Conservation (phyloP, 2,888 invertebrate species). For the Chironomus riparius region DNA sequence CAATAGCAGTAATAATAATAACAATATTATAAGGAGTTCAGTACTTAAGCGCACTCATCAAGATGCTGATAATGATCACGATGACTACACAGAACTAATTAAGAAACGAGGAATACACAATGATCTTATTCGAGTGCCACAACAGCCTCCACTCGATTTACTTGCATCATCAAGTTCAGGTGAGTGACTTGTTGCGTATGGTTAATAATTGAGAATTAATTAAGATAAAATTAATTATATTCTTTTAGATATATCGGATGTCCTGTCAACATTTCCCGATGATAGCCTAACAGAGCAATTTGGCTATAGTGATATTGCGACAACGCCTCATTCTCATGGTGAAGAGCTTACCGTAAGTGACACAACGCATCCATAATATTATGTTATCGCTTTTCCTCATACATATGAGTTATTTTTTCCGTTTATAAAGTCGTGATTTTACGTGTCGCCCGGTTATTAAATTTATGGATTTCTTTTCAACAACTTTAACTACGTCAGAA, state of each 20-base stretch:
- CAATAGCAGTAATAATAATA: neutral
- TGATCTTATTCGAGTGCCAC: neutral
- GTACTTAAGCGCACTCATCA: slow-evolving; percentile 18
- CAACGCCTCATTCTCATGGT: neutral
- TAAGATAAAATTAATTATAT: neutral
- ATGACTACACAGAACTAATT: slow-evolving; percentile 5
- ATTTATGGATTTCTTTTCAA: neutral
- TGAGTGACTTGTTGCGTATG: neutral
- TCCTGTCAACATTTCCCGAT: slow-evolving; percentile 1
- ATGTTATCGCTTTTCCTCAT: too few relatives aligned
- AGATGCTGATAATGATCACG: neutral
- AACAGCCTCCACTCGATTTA: neutral
- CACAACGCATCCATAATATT: too few relatives aligned
- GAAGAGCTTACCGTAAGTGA: slow-evolving; percentile 1
- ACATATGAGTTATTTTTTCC: too few relatives aligned
- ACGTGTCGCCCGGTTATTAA: neutral
- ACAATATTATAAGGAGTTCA: slow-evolving; percentile 2
- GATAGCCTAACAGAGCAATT: slow-evolving; percentile 8
- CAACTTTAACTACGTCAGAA: neutral
- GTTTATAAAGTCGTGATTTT: too few relatives aligned
- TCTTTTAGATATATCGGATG: neutral
- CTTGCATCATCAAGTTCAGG: neutral
- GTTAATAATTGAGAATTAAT: neutral
- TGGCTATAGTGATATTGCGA: neutral
- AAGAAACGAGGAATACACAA: neutral